Evolutionary conservation across 2,888 invertebrate species (phyloP).

Genomic region (Lydus trimaculatus): DNA sequence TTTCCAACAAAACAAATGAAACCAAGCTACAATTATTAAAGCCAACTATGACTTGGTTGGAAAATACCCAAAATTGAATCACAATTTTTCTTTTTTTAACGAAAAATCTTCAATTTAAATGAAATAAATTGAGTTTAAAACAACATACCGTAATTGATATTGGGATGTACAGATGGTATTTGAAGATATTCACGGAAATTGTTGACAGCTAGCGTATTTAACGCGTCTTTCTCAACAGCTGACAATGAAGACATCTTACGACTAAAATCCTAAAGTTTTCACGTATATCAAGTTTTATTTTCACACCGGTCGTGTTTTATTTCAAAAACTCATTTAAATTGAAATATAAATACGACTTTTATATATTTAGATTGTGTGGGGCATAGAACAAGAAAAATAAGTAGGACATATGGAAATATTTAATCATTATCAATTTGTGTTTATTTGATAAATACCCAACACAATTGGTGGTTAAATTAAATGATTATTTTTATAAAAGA

Average conservation of each 20-base stretch:
- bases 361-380: neutral
- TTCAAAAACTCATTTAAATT: neutral
- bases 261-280: conserved; percentile 29
- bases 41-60: neutral
- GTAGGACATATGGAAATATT: neutral
- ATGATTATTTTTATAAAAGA: neutral
- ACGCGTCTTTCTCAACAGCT: conserved; percentile 53
- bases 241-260: conserved; percentile 54
- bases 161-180: conserved; percentile 88
- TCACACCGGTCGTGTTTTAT: neutral
- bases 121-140: conserved; percentile 11
- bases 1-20: neutral
- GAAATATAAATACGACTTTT: neutral
- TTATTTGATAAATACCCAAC: neutral
- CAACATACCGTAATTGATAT: conserved; percentile 82
- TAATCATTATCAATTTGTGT: neutral
- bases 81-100: too few relatives aligned
- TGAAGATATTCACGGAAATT: conserved; percentile 85
- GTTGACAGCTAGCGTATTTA: conserved; percentile 59
- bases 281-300: neutral
- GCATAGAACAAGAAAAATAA: neutral
- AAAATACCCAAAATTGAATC: too few relatives aligned
- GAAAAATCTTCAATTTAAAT: too few relatives aligned
- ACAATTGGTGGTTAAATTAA: neutral
- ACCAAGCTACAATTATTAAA: conserved; percentile 1